phyloP scores from a whole-genome alignment of 2,888 invertebrate genomes.

The Leistus spinibarbis region DNA sequence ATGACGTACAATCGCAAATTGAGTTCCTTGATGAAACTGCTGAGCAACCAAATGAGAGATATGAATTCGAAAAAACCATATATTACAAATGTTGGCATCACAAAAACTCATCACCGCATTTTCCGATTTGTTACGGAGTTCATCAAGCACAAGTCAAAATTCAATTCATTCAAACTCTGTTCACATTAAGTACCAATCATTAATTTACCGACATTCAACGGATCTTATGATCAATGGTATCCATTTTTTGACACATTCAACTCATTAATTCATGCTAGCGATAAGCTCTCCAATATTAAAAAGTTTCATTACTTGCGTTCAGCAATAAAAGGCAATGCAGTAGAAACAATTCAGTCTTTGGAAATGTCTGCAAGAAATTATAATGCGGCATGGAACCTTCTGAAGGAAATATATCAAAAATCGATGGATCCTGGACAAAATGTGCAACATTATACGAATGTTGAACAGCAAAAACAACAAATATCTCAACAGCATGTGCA shows the following conservation, averaged over 20 bases:
- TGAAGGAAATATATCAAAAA: slow-evolving; percentile 32
- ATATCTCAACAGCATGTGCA: slow-evolving; percentile 7
- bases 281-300: slow-evolving; percentile 23
- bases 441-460: no score
- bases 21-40: neutral
- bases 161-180: neutral
- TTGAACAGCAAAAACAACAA: no score
- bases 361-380: no score
- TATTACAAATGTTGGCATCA: no score
- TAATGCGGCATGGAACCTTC: slow-evolving; percentile 33
- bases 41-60: neutral
- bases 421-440: neutral
- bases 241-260: slow-evolving; percentile 40
- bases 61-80: neutral
- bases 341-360: no score
- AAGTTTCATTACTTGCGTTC: no score
- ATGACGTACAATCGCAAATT: neutral
- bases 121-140: no score
- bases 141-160: no score
- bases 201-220: slow-evolving; percentile 40
- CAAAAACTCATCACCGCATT: no score
- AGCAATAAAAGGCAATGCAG: no score
- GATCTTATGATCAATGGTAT: slow-evolving; percentile 25
- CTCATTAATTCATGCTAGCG: slow-evolving; percentile 37
- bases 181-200: neutral